Evolutionary conservation across 2,797 vertebrate species (phyloP).

Genomic region (Falco novaeseelandiae): DNA sequence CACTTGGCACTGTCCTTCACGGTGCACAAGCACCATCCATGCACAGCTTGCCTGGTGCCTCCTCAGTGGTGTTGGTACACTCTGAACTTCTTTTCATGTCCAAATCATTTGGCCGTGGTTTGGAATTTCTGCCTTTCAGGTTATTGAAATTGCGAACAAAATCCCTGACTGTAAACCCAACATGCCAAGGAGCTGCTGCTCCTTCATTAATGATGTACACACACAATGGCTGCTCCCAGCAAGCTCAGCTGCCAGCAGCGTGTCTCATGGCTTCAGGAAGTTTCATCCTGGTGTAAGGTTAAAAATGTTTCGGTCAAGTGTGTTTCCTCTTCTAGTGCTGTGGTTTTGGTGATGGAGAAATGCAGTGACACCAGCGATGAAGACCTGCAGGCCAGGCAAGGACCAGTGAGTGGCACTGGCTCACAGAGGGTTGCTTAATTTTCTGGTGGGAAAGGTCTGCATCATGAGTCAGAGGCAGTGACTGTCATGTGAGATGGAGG

Average conservation of each 20-base stretch:
- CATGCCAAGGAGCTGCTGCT: not conserved
- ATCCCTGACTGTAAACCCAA: not conserved
- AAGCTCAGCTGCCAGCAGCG: not conserved
- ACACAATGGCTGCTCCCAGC: not conserved
- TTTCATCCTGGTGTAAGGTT: not conserved
- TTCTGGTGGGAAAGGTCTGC: not conserved
- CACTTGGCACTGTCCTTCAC: not conserved
- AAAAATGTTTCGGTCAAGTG: not conserved
- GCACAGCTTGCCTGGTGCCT: fast-evolving
- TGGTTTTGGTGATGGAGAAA: not conserved
- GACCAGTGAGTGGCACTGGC: not conserved
- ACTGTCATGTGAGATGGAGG: not conserved
- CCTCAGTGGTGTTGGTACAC: not conserved
- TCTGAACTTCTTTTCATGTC: not conserved
- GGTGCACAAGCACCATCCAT: not conserved
- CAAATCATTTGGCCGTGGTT: not conserved
- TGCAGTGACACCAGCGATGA: not conserved
- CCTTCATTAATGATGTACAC: not conserved
- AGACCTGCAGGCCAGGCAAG: not conserved
- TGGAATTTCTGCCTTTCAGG: not conserved
- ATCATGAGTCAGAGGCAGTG: not conserved
- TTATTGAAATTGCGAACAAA: not conserved
- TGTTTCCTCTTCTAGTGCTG: not conserved
- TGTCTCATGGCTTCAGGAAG: not conserved
- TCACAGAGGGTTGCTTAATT: not conserved